Base-by-base conservation (phyloP, 2,113 vertebrate species). In the Spermophilus dauricus region DNA sequence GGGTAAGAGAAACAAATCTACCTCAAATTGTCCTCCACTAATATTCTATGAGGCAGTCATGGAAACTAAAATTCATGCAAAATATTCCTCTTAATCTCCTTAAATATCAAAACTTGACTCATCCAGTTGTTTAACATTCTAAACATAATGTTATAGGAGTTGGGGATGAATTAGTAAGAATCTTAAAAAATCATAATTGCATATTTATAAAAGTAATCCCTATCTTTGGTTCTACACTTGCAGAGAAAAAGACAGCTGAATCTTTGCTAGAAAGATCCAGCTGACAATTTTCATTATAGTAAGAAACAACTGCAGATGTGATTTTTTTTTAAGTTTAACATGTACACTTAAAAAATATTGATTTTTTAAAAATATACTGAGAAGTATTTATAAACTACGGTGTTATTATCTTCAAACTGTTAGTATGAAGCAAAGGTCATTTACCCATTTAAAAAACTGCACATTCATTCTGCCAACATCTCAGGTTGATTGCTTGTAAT, bases 181-280 rank as follows among this genome's bases (percentile, higher is more conserved):
- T 89, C 61, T 94, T 95, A 97, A 97, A 87, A 97, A 97, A 85
- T 14, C 81, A 90, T 97, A 97, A 98, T 98, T 98, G 95, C 94
- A 96, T 97, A 97, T 97, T 98, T 98, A 97, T 97, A 96, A 97
- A 97, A 97, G 89, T 97, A 98, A 96, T 96, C 93, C 95, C 95
- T 96, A 95, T 97, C 97, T 97, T 95, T 91, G 89, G 84, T 83
- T 95, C 70, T 86, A 72, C 28, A 87, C 34, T 94, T 73, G 69
- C 10, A 48, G 77, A 95, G 51, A 87, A 95, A 89, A 95, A 96
- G 76, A 32, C 92, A 97, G 97, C 97, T 98, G 97, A 96, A 69
- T 92, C 73, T 95, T 73, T 30, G 75, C 61, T 32, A 28, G 42
- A 81, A 89, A 78, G 73, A 82, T 32, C 80, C 96, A 97, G 96